Conservation (phyloP, 2,113 vertebrate genomes). For the Chaetorhynchus papuensis region DNA sequence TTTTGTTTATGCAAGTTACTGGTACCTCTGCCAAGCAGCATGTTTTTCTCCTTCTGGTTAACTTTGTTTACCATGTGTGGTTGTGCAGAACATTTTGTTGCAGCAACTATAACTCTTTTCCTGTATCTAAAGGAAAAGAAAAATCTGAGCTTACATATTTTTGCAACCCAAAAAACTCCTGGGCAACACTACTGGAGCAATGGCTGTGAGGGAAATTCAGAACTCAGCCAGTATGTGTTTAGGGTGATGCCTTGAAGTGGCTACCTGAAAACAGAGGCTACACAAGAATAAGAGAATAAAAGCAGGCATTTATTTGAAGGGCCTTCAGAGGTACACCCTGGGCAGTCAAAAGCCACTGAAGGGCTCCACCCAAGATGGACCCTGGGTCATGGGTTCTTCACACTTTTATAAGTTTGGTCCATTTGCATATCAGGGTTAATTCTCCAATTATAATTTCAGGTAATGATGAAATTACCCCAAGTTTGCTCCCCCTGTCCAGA, state of each 20-base stretch:
- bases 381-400: not conserved
- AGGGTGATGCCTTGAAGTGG: not conserved
- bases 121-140: not conserved
- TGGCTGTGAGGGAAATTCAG: not conserved
- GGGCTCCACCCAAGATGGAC: not conserved
- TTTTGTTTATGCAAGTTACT: not conserved
- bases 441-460: not conserved
- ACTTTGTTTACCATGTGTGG: not conserved
- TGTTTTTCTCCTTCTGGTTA: conserved; percentile 14
- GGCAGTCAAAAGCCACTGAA: not conserved
- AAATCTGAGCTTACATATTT: not conserved
- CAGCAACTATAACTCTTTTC: not conserved
- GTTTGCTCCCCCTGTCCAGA: not conserved
- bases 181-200: not conserved
- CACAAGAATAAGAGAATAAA: not conserved
- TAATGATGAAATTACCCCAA: not conserved
- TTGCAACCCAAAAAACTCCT: not conserved
- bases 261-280: not conserved
- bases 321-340: not conserved
- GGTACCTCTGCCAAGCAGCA: not conserved
- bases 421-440: not conserved
- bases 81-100: not conserved
- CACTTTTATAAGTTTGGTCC: not conserved
- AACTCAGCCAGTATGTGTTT: not conserved
- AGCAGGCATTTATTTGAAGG: not conserved